Evolutionary conservation across 2,797 vertebrate genomes (phyloP).

Genomic region (Mycteria americana): DNA sequence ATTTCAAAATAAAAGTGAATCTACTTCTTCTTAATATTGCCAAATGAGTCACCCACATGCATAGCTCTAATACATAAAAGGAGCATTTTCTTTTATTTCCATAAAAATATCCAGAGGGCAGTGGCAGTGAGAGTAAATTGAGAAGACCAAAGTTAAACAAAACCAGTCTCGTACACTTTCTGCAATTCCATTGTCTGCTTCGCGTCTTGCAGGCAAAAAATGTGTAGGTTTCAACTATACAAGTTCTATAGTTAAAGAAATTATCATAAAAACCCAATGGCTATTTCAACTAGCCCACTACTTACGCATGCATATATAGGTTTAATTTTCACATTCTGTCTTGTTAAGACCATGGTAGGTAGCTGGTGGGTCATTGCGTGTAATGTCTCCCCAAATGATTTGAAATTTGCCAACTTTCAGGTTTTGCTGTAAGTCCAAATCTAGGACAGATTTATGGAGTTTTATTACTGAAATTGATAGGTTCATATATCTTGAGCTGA

Average conservation of each 20-base stretch:
- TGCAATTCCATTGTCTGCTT: constrained; percentile 42
- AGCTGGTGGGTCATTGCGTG: neutral
- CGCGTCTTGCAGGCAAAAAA: neutral
- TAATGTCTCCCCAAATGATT: neutral
- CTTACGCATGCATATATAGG: neutral
- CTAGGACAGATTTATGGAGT: neutral
- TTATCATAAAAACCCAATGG: neutral
- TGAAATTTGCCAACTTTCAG: neutral
- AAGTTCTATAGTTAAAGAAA: neutral
- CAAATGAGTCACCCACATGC: constrained; percentile 5
- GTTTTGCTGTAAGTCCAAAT: neutral
- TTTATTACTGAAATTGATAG: neutral
- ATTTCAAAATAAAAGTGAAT: constrained; percentile 15
- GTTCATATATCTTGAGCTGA: neutral
- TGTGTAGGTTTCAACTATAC: neutral
- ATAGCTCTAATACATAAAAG: neutral
- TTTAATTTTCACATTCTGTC: neutral
- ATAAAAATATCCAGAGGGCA: constrained; percentile 57
- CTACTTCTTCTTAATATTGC: neutral
- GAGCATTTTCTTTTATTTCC: constrained; percentile 24
- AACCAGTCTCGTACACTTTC: constrained; percentile 30
- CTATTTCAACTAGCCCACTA: neutral
- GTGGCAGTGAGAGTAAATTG: constrained; percentile 26
- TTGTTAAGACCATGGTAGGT: neutral
- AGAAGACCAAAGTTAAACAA: constrained; percentile 52